Evolutionary conservation across 2,888 invertebrate genomes (phyloP).

Genomic region (Bombylius major): DNA sequence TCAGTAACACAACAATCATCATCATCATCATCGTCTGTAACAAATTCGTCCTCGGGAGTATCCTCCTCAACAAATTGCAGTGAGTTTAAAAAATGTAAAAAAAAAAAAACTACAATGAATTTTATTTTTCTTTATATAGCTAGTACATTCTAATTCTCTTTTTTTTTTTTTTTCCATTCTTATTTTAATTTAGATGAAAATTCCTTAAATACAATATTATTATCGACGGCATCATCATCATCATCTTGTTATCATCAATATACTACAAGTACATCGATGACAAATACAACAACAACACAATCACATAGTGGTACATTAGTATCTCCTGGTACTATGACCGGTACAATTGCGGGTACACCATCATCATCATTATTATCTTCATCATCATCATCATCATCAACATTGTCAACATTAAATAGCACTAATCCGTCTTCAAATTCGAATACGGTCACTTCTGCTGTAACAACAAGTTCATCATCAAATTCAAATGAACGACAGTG

Average conservation of each 20-base stretch:
- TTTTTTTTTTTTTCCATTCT: no score
- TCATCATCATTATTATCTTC: not conserved
- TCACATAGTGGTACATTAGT: not conserved
- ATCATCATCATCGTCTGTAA: not conserved
- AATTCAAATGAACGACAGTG: not conserved
- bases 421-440: not conserved
- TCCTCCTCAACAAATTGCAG: no score
- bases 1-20: not conserved
- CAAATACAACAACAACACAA: not conserved
- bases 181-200: no score
- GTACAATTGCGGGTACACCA: no score
- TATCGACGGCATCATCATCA: not conserved
- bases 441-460: not conserved
- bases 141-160: no score
- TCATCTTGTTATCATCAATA: not conserved
- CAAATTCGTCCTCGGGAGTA: no score
- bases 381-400: not conserved
- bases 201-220: no score
- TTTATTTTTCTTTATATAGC: no score
- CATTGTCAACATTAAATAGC: not conserved
- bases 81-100: no score
- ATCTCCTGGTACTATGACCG: not conserved
- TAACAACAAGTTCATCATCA: not conserved
- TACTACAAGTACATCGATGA: not conserved
- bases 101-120: no score